These are phyloP conservation scores for Tenrec ecaudatus DNA, from an alignment of 2,113 vertebrate genomes.

Conservation along the genomic window DNA sequence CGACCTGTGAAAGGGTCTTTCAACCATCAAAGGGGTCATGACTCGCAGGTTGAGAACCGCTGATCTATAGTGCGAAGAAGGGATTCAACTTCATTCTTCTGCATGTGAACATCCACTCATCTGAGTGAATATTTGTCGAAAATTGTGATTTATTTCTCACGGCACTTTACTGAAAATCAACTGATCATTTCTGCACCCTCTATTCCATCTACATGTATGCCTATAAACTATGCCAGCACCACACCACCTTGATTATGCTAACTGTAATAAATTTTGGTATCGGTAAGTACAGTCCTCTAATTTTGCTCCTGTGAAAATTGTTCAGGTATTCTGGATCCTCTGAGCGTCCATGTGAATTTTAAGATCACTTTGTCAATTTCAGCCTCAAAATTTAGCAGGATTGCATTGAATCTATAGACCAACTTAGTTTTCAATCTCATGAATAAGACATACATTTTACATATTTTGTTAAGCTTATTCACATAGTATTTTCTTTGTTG, in stretches of 20 bases:
- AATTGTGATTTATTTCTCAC: not conserved
- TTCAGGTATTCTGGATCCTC: not conserved
- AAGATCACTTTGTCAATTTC: not conserved
- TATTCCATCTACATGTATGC: not conserved
- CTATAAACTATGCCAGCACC: not conserved
- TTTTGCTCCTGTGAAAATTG: not conserved
- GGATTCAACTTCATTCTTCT: not conserved
- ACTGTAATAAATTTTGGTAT: too few species aligned
- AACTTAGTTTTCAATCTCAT: not conserved
- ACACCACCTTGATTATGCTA: not conserved
- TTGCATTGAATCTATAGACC: not conserved
- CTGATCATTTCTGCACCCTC: not conserved
- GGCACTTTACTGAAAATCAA: constrained; percentile 16
- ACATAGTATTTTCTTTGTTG: not conserved
- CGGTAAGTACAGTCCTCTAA: too few species aligned
- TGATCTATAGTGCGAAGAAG: not conserved
- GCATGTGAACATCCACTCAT: not conserved
- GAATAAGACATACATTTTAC: not conserved
- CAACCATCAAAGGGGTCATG: too few species aligned
- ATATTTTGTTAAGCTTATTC: too few species aligned
- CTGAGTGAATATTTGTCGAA: not conserved
- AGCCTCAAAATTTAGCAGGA: not conserved
- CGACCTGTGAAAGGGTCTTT: too few species aligned
- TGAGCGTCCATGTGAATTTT: not conserved
- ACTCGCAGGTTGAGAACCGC: too few species aligned